Evolutionary conservation across 2,888 invertebrate genomes (phyloP).

Genomic region (Meganola albula): DNA sequence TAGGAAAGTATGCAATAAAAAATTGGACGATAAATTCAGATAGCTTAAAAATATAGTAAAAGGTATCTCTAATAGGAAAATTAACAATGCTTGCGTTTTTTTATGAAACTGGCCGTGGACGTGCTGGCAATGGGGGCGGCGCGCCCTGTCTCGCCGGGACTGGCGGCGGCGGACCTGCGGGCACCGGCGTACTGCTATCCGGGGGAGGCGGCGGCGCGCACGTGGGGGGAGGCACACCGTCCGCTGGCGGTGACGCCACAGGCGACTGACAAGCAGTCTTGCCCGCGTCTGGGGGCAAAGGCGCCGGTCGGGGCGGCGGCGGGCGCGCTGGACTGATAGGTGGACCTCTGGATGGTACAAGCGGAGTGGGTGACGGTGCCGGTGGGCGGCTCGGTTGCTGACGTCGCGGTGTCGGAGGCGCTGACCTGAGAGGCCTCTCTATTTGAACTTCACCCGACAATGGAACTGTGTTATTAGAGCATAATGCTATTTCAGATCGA

Average conservation of each 20-base stretch:
- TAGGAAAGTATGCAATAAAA: too few relatives aligned
- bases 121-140: constrained; percentile 83
- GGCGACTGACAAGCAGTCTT: constrained; percentile 19
- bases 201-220: constrained; percentile 78
- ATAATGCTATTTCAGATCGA: constrained; percentile 88
- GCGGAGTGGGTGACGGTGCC: constrained; percentile 75
- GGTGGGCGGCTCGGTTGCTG: constrained; percentile 80
- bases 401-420: constrained; percentile 68
- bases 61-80: too few relatives aligned
- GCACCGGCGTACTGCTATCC: constrained; percentile 44
- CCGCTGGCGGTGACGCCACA: constrained; percentile 68
- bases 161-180: constrained; percentile 53
- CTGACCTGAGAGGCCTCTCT: constrained; percentile 60
- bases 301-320: constrained; percentile 76
- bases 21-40: too few relatives aligned
- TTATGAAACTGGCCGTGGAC: constrained; percentile 61
- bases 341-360: constrained; percentile 63
- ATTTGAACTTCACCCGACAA: constrained; percentile 74
- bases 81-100: too few relatives aligned
- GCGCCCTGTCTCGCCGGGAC: constrained; percentile 78
- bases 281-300: constrained; percentile 72
- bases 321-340: constrained; percentile 58
- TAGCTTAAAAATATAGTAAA: too few relatives aligned
- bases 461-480: constrained; percentile 90
- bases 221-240: constrained; percentile 80